Conservation (phyloP, 64 coral and sea anemone species). For the Cladopsammia gracilis region DNA sequence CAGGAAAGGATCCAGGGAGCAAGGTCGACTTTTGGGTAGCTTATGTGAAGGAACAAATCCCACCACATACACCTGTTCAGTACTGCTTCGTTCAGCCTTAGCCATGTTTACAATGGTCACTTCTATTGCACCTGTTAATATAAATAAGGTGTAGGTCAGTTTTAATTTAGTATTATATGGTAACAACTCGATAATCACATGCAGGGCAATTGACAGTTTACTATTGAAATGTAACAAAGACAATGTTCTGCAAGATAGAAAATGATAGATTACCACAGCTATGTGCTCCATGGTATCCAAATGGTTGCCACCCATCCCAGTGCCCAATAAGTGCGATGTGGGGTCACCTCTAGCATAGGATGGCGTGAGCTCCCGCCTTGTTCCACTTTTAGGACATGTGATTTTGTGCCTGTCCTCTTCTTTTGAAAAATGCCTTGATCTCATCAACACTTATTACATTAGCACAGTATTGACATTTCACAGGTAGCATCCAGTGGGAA, state of each 20-base stretch:
- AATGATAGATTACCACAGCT: constrained; percentile 2
- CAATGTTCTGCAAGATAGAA: too few species aligned
- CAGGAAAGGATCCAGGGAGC: constrained; percentile 21
- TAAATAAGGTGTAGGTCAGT: too few species aligned
- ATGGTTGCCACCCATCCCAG: constrained; percentile 39
- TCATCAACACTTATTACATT: constrained; percentile 12
- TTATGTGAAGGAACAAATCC: constrained; percentile 28
- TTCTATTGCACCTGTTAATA: constrained; percentile 8
- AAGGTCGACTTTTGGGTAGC: constrained; percentile 17
- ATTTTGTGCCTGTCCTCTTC: background rate
- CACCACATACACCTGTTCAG: constrained; percentile 21
- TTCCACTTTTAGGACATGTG: constrained; percentile 12
- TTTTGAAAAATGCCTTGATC: constrained; percentile 5
- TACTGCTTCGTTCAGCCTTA: background rate
- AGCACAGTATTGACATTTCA: constrained; percentile 17
- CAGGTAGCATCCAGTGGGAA: constrained; percentile 29
- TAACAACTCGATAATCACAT: too few species aligned
- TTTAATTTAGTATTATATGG: too few species aligned
- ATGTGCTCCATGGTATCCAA: constrained; percentile 43
- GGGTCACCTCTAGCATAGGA: constrained; percentile 7
- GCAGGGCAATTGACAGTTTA: too few species aligned
- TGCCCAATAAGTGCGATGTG: constrained; percentile 32
- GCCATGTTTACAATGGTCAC: constrained; percentile 32
- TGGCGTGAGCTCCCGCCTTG: background rate
- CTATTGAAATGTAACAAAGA: too few species aligned